A percentile compares a stretch with the other conserved stretches of the same genome.
These are phyloP conservation scores for Pelusios castaneus DNA, from an alignment of 2,113 vertebrate genomes.

Conservation along the genomic window DNA sequence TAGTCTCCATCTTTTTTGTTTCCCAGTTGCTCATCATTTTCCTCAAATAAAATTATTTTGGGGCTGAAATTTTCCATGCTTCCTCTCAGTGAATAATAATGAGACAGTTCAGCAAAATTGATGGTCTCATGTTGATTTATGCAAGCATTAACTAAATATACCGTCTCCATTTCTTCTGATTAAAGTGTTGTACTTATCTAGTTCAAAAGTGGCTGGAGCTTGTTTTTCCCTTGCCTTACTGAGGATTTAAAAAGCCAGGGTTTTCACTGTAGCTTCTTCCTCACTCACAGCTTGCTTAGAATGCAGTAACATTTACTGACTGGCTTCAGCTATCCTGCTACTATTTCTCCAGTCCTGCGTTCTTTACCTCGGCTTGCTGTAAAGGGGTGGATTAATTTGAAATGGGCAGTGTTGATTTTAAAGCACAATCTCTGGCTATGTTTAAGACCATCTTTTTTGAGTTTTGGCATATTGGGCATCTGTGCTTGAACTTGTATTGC, in stretches of 20 bases:
- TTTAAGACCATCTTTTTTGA: slow-evolving; percentile 23
- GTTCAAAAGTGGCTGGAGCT: not conserved
- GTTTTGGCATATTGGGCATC: not conserved
- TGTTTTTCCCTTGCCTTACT: not conserved
- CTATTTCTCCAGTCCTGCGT: not conserved
- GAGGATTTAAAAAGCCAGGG: not conserved
- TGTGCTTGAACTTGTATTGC: rapidly evolving
- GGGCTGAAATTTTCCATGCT: not conserved
- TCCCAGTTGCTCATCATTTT: not conserved
- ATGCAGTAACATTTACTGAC: not conserved
- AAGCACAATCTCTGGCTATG: not conserved
- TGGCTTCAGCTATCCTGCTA: not conserved
- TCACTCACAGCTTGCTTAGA: not conserved
- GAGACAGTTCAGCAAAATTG: not conserved
- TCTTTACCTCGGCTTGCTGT: not conserved
- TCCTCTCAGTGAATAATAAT: not conserved
- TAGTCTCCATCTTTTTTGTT: not conserved
- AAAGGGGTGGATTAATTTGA: not conserved
- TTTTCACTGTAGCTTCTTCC: not conserved
- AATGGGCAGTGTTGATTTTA: not conserved
- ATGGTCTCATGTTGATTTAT: not conserved
- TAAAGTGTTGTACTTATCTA: not conserved
- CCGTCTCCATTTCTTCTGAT: not conserved
- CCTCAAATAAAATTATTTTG: not conserved
- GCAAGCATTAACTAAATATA: not conserved